A percentile compares a stretch with the other conserved stretches of the same genome.
These are phyloP conservation scores for Gadus chalcogrammus DNA, from an alignment of 2,113 vertebrate species.

Conservation along the genomic window DNA sequence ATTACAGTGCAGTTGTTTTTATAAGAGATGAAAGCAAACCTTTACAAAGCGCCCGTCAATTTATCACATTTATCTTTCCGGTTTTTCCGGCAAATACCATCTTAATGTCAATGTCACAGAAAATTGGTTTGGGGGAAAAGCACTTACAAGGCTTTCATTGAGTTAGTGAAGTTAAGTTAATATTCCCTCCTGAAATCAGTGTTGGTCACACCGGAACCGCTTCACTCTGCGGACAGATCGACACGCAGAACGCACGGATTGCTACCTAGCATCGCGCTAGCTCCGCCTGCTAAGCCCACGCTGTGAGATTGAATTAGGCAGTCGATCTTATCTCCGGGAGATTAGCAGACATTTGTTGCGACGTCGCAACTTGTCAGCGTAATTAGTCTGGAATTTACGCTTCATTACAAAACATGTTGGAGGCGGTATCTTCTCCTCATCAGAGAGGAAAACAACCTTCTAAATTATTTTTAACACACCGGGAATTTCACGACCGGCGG, in stretches of 20 bases:
- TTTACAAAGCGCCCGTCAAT: no score
- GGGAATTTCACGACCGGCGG: no score
- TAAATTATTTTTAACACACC: no score
- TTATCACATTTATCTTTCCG: no score
- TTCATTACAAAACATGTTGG: constrained; percentile 63
- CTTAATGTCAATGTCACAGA: no score
- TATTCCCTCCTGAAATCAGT: neutral
- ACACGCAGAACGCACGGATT: constrained; percentile 21
- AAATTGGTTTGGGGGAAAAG: no score
- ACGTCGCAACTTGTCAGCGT: constrained; percentile 53
- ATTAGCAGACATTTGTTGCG: constrained; percentile 56
- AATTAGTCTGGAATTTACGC: constrained; percentile 58
- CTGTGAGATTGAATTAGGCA: constrained; percentile 29
- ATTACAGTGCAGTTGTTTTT: no score
- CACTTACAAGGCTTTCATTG: no score
- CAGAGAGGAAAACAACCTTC: neutral
- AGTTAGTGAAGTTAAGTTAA: no score
- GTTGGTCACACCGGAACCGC: neutral
- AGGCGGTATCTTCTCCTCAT: constrained; percentile 55
- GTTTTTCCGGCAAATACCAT: no score
- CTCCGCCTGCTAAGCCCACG: constrained; percentile 44
- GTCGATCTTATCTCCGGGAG: constrained; percentile 52
- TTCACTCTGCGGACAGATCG: neutral
- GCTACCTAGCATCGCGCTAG: constrained; percentile 15
- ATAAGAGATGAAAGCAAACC: no score